phyloP scores from a whole-genome alignment of 2,113 vertebrate species.

The Vireo altiloquus region DNA sequence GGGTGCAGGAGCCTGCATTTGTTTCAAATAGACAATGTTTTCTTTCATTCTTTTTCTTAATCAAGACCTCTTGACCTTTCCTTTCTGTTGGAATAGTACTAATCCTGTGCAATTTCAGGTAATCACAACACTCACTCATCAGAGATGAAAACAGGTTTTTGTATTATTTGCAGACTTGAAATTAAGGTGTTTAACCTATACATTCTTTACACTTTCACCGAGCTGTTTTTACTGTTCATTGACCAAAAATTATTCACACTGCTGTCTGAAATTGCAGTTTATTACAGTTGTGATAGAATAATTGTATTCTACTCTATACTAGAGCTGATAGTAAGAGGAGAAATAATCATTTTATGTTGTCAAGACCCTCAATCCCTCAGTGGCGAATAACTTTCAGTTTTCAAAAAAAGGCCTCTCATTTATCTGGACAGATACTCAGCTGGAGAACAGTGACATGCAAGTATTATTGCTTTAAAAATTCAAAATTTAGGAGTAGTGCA shows the following conservation, averaged over 20 bases:
- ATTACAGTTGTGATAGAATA: constrained; percentile 22
- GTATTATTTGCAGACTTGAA: constrained; percentile 1
- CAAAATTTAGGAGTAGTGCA: neutral
- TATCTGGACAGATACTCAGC: neutral
- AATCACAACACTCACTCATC: neutral
- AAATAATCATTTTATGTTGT: neutral
- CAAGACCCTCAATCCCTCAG: neutral
- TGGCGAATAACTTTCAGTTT: neutral
- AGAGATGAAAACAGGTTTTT: neutral
- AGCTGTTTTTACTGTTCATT: constrained; percentile 3
- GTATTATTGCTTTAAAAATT: neutral
- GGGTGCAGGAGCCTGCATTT: neutral
- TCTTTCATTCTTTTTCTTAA: neutral
- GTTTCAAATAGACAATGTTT: neutral
- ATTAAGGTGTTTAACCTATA: neutral
- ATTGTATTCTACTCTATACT: neutral
- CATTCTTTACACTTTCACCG: neutral
- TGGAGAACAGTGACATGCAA: neutral
- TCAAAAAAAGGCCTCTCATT: neutral
- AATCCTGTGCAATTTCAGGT: constrained; percentile 4
- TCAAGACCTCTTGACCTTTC: neutral
- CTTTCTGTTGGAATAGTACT: neutral
- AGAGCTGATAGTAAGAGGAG: neutral
- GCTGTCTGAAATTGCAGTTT: constrained; percentile 38
- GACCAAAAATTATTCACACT: constrained; percentile 29